Base-by-base conservation (phyloP, 2,797 vertebrate genomes). In the Gobionotothen gibberifrons region DNA sequence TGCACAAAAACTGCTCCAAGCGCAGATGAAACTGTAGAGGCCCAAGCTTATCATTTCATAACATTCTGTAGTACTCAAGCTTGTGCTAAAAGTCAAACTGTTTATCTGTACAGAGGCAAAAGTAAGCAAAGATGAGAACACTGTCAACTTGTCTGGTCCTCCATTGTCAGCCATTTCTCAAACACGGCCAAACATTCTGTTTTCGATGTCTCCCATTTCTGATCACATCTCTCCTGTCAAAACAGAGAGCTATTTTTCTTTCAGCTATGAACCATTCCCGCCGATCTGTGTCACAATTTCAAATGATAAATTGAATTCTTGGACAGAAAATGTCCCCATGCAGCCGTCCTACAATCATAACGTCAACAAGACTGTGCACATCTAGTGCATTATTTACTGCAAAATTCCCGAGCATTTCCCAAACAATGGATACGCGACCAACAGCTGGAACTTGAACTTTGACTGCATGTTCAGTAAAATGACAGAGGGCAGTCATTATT, bases 141-240 rank as follows among this genome's bases (percentile, higher is more conserved):
- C 81, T 83, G 86, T 87, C 87, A 91, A 39, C 74, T 79, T 85
- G 83, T 83, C 82, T 78, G 81, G 78, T 81, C 65, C 61, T 69
- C 58, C 5, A 19, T 71, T 72, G 79, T 89, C 84, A 76, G 67
- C 63, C 83, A 82, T 90, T 88, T 87, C 79, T 89, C 87, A 90
- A 85, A 74, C 76, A 47, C n/a, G n/a, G 40, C 36, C 58, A 78
- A 85, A 81, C 74, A 71, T 84, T 89, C 82, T 73, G 78, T 85
- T 88, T 78, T 80, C 47, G 51, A 78, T 76, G 72, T 80, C 79
- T 63, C 58, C 49, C 44, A 62, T 53, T 74, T 47, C 57, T 55
- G 78, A 87, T 86, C 65, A 5, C 70, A 76, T 84, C 79, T 79
- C 79, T 83, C 81, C 67, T 82, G 78, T 87, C 87, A 82, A 57